phyloP scores from a whole-genome alignment of 2,797 vertebrate species.

The Masticophis lateralis region DNA sequence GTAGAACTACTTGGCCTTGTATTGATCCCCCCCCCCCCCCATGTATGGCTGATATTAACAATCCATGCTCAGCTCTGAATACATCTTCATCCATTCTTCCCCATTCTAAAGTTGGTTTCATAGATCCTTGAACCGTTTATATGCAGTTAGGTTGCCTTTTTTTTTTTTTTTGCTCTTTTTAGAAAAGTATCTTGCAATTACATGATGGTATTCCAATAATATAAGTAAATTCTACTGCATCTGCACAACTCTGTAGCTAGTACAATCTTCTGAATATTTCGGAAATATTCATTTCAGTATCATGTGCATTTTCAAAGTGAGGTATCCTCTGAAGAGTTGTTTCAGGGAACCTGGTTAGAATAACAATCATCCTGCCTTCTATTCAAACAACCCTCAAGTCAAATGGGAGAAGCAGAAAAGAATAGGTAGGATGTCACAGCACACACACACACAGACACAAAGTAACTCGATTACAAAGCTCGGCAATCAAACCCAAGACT shows the following conservation, averaged over 20 bases:
- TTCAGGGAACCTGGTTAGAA: not conserved
- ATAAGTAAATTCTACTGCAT: not conserved
- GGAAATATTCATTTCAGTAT: not conserved
- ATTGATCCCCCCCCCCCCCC: not conserved
- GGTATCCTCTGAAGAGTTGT: not conserved
- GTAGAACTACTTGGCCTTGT: not conserved
- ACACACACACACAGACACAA: too few relatives aligned
- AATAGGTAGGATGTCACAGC: not conserved
- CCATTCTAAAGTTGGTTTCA: not conserved
- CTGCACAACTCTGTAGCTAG: not conserved
- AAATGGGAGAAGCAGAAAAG: not conserved
- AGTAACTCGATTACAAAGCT: slow-evolving; percentile 13
- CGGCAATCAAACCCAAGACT: slow-evolving; percentile 32
- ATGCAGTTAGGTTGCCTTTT: too few relatives aligned
- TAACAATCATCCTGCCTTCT: not conserved
- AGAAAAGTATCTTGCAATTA: not conserved
- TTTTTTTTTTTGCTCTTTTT: not conserved
- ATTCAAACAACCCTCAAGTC: not conserved
- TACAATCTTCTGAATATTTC: not conserved
- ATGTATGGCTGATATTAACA: not conserved
- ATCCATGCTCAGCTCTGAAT: not conserved
- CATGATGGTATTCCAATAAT: too few relatives aligned
- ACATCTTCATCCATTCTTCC: not conserved
- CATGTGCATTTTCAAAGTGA: not conserved
- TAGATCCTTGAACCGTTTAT: not conserved